Conservation (phyloP, 2,797 vertebrate genomes). For the Macropus fuliginosus region DNA sequence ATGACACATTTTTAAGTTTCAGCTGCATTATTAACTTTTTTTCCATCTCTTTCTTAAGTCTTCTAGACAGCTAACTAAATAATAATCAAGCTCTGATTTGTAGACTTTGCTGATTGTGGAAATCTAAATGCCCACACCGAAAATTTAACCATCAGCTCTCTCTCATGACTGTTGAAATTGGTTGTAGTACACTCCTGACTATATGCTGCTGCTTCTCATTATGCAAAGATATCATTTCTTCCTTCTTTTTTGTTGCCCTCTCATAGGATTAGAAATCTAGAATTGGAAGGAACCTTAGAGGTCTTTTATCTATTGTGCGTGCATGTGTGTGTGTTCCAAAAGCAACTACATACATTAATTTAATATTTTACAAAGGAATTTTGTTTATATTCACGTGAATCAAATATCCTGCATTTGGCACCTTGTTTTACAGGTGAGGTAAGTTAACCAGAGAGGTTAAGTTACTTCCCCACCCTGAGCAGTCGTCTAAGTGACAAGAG, state of each 20-base stretch:
- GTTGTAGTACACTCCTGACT: background rate
- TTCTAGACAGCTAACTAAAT: background rate
- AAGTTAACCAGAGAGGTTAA: background rate
- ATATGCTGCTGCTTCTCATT: background rate
- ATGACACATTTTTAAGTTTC: background rate
- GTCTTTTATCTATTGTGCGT: background rate
- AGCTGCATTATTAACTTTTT: background rate
- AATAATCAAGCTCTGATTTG: background rate
- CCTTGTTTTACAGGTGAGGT: background rate
- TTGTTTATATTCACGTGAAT: background rate
- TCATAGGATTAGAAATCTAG: background rate
- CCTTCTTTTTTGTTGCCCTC: background rate
- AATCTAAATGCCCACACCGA: background rate
- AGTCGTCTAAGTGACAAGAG: background rate
- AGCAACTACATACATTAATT: background rate
- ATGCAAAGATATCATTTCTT: background rate
- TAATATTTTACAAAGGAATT: background rate
- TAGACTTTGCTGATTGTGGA: background rate
- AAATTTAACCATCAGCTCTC: background rate
- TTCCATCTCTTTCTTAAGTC: background rate
- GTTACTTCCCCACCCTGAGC: background rate
- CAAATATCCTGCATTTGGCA: background rate
- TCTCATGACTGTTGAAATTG: background rate
- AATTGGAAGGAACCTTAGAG: background rate
- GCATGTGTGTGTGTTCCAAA: background rate